These are phyloP conservation scores for Hirtodrosophila cameraria DNA, from an alignment of 2,888 invertebrate genomes.

Conservation along the genomic window DNA sequence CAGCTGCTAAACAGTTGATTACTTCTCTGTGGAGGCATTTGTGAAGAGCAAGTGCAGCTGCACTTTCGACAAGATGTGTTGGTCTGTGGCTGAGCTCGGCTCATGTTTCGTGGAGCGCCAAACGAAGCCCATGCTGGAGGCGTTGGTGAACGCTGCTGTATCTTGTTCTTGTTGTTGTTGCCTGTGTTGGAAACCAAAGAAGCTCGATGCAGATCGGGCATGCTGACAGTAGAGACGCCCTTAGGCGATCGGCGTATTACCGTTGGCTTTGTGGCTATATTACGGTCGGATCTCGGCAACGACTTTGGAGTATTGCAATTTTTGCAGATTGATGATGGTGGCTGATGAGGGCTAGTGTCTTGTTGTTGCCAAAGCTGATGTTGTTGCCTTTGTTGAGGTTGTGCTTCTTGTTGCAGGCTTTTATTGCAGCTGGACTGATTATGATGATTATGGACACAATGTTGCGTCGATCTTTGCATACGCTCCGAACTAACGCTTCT, in stretches of 20 bases:
- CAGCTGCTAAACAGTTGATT: background rate
- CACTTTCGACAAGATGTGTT: conserved; percentile 8
- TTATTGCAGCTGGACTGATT: background rate
- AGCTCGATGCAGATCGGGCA: conserved; percentile 42
- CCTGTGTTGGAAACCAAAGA: background rate
- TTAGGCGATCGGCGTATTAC: conserved; percentile 3
- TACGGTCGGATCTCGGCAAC: background rate
- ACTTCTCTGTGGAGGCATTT: background rate
- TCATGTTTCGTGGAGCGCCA: background rate
- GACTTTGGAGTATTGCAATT: background rate
- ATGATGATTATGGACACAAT: background rate
- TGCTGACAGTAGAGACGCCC: conserved; percentile 24
- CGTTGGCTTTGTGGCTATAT: background rate
- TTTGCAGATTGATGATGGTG: background rate
- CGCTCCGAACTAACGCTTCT: background rate
- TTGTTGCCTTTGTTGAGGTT: conserved; percentile 30
- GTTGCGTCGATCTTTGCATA: background rate
- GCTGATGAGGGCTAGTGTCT: background rate
- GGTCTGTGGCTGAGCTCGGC: background rate
- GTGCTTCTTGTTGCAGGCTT: background rate
- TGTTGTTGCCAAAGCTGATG: conserved; percentile 52
- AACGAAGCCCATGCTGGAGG: background rate
- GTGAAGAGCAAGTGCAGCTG: conserved; percentile 11
- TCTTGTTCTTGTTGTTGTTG: background rate
- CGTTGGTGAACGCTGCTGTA: background rate